Conservation (phyloP, 2,113 vertebrate species). For the Ranitomeya imitator region DNA sequence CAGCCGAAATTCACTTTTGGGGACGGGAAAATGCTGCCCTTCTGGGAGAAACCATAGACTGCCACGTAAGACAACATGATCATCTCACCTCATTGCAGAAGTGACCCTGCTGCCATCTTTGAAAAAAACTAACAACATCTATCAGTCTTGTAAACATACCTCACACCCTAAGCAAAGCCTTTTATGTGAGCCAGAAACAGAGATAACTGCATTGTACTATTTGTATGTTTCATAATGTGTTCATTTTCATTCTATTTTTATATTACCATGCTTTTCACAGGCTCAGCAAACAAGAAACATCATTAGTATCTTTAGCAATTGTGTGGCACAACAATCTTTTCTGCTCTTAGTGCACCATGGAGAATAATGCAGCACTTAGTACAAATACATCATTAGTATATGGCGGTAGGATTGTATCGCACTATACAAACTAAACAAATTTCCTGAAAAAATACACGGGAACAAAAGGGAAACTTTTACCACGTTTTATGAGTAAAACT, state of each 20-base stretch:
- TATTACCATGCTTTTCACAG: neutral
- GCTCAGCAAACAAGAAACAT: constrained; percentile 10
- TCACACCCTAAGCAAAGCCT: neutral
- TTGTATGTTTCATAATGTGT: constrained; percentile 1
- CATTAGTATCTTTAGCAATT: constrained; percentile 21
- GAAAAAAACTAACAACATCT: neutral
- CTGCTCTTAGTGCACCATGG: neutral
- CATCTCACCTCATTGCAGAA: no score
- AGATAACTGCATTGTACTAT: neutral
- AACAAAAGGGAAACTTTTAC: neutral
- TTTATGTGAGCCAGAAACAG: neutral
- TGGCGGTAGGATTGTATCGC: neutral
- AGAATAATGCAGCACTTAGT: neutral
- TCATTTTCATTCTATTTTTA: constrained; percentile 12
- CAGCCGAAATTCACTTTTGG: no score
- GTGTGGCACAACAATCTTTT: neutral
- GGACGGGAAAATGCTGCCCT: no score
- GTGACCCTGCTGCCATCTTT: neutral
- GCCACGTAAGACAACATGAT: no score
- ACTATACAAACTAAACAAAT: neutral
- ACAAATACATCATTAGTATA: constrained; percentile 19
- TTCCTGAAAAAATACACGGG: neutral
- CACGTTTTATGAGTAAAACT: no score
- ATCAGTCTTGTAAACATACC: neutral
- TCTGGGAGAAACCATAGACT: no score